Percentiles rank a stretch among this genome's conserved stretches.
Evolutionary conservation across 92 coral and sea anemone genomes (phyloP).

Genomic region (Zoanthus solanderi): DNA sequence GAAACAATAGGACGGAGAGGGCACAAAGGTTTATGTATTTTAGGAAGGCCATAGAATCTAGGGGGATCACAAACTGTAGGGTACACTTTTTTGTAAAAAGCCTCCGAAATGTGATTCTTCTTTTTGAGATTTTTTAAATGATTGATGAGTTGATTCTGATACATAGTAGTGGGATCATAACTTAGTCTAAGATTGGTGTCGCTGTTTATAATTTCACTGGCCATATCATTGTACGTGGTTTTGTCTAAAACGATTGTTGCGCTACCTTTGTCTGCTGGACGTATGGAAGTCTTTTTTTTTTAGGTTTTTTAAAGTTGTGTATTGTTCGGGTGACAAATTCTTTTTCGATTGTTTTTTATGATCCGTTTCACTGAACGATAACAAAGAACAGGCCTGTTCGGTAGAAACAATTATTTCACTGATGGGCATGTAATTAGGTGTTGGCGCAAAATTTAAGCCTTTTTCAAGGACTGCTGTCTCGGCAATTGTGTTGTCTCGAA

Average conservation of each 20-base stretch:
- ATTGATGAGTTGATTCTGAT: slow-evolving; percentile 30
- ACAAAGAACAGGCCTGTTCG: background rate
- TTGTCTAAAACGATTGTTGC: too few relatives aligned
- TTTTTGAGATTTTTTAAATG: background rate
- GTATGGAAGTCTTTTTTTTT: too few relatives aligned
- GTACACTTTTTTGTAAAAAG: background rate
- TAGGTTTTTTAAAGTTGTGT: too few relatives aligned
- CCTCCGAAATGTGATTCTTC: background rate
- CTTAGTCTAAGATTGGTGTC: background rate
- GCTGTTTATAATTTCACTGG: slow-evolving; percentile 6
- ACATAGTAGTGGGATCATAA: background rate
- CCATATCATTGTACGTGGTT: background rate
- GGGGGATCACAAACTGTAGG: slow-evolving; percentile 30
- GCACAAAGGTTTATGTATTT: slow-evolving; percentile 3
- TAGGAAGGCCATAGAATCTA: slow-evolving; percentile 14
- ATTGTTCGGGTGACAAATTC: slow-evolving; percentile 19
- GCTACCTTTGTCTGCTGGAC: too few relatives aligned
- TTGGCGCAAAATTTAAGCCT: slow-evolving; percentile 31
- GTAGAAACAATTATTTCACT: background rate
- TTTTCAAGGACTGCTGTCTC: slow-evolving; percentile 20
- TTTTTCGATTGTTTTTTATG: background rate
- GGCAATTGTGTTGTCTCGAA: background rate
- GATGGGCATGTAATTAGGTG: background rate
- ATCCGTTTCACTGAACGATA: slow-evolving; percentile 18
- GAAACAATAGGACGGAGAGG: slow-evolving; percentile 28